These are phyloP conservation scores for Zoanthus solanderi DNA, from an alignment of 92 coral and sea anemone species.

Conservation along the genomic window DNA sequence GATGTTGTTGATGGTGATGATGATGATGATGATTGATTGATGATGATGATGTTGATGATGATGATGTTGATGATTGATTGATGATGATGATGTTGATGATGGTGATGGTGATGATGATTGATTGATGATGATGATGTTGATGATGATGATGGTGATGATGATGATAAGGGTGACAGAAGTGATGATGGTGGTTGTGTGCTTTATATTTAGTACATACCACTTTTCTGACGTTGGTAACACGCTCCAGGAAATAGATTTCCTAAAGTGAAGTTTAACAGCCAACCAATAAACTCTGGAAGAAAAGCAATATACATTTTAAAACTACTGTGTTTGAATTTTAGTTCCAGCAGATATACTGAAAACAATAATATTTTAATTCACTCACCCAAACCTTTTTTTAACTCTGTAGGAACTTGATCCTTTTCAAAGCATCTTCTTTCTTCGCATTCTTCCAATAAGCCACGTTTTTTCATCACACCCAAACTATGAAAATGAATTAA, in stretches of 20 bases:
- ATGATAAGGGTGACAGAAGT: not conserved
- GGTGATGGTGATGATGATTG: too few species aligned
- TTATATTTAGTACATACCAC: conserved; percentile 50
- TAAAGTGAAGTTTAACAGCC: conserved; percentile 58
- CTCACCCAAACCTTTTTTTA: conserved; percentile 26
- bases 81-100: too few species aligned
- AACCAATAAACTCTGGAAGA: conserved; percentile 66
- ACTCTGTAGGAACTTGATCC: conserved; percentile 2
- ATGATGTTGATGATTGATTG: too few species aligned
- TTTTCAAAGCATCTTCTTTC: not conserved
- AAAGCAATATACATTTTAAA: not conserved
- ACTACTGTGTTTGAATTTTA: not conserved
- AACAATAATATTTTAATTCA: not conserved
- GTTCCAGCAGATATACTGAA: not conserved
- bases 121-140: too few species aligned
- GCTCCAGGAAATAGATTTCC: conserved; percentile 78
- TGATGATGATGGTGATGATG: not conserved
- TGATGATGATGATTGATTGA: too few species aligned
- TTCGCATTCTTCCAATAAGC: not conserved
- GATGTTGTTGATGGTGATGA: too few species aligned
- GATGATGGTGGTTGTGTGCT: not conserved
- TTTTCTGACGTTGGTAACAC: conserved; percentile 80
- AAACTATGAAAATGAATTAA: not conserved
- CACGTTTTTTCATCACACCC: conserved; percentile 30
- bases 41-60: too few species aligned